phyloP scores from a whole-genome alignment of 2,888 invertebrate genomes.

The Noctua comes region DNA sequence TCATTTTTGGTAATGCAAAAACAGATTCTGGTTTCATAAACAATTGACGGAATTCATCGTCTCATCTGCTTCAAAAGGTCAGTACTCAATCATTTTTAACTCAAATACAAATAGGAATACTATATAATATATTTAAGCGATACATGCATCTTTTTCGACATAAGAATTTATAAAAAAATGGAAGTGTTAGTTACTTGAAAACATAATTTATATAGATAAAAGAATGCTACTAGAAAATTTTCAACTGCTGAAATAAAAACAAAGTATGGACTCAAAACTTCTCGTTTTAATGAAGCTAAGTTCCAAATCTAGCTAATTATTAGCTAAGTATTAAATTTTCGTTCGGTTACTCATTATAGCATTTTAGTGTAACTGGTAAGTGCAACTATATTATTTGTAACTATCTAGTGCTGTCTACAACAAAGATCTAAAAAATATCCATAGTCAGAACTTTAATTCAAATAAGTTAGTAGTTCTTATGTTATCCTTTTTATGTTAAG shows the following conservation, averaged over 20 bases:
- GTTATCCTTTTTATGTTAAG: background rate
- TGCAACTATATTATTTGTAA: constrained; percentile 18
- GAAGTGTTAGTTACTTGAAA: background rate
- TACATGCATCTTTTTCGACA: background rate
- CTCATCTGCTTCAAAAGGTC: constrained; percentile 50
- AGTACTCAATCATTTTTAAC: constrained; percentile 32
- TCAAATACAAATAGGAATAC: background rate
- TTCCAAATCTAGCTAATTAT: background rate
- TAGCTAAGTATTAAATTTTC: background rate
- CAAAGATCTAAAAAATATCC: background rate
- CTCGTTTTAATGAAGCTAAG: background rate
- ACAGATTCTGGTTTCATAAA: constrained; percentile 9
- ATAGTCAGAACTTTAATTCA: background rate
- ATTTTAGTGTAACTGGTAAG: constrained; percentile 42
- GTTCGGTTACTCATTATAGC: constrained; percentile 31
- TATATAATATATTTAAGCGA: background rate
- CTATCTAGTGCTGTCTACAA: background rate
- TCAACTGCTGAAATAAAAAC: constrained; percentile 2
- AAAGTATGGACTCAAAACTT: background rate
- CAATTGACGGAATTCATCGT: constrained; percentile 35
- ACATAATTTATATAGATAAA: background rate
- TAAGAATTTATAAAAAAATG: background rate
- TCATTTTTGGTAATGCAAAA: constrained; percentile 18
- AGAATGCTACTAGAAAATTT: constrained; percentile 2
- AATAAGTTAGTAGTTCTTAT: background rate